These are phyloP conservation scores for Dromococcyx pavoninus DNA, from an alignment of 2,797 vertebrate species.

Conservation along the genomic window DNA sequence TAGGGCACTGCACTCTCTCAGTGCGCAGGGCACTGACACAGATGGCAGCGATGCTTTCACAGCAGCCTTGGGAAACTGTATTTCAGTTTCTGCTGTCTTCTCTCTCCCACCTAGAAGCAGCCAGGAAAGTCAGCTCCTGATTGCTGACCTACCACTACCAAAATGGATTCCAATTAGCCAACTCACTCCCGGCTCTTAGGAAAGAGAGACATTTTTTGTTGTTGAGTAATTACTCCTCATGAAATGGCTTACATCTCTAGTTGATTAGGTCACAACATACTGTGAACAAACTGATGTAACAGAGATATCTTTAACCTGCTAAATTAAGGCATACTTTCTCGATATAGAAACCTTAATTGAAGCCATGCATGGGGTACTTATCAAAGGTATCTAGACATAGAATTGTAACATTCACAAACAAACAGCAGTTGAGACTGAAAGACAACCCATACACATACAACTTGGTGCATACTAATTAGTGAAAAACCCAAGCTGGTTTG, in stretches of 20 bases:
- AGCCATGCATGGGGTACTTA: constrained; percentile 33
- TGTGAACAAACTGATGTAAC: constrained; percentile 72
- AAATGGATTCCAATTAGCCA: constrained; percentile 62
- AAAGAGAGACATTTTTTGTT: constrained; percentile 62
- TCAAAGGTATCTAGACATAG: constrained; percentile 3
- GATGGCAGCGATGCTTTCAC: background rate
- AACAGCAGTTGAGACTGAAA: background rate
- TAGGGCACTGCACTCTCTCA: background rate
- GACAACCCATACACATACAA: background rate
- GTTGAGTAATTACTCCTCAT: constrained; percentile 60
- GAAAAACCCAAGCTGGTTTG: background rate
- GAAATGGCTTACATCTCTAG: constrained; percentile 63
- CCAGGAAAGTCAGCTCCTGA: constrained; percentile 45
- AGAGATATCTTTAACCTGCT: constrained; percentile 71
- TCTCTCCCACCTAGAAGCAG: constrained; percentile 23
- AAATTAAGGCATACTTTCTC: constrained; percentile 71
- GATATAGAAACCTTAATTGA: constrained; percentile 61
- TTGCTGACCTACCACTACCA: constrained; percentile 52
- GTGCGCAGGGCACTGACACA: background rate
- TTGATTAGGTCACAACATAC: constrained; percentile 69
- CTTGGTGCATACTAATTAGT: background rate
- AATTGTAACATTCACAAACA: background rate
- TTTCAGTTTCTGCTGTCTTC: background rate
- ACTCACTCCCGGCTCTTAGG: constrained; percentile 53
- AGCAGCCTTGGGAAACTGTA: background rate